A percentile compares a stretch with the other conserved stretches of the same genome.
Evolutionary conservation across 2,797 vertebrate species (phyloP).

Genomic region (Micromesistius poutassou): DNA sequence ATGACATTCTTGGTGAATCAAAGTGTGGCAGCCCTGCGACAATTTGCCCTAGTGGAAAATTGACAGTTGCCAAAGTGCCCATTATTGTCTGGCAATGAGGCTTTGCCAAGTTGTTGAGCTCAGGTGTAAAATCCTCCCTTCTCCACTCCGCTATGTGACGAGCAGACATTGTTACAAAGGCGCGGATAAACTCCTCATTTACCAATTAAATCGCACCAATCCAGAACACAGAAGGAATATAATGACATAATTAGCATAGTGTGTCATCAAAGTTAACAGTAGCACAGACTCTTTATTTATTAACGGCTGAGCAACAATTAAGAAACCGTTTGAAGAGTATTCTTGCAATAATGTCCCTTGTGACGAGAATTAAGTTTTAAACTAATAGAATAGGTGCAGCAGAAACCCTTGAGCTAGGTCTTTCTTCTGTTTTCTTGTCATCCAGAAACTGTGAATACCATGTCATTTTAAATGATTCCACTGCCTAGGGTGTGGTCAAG

Average conservation of each 20-base stretch:
- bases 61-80: conserved; percentile 62
- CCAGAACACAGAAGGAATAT: not conserved
- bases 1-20: conserved; percentile 49
- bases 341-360: conserved; percentile 26
- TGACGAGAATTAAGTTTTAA: conserved; percentile 19
- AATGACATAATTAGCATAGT: not conserved
- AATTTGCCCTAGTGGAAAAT: conserved; percentile 57
- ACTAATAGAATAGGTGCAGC: conserved; percentile 41
- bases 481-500: conserved; percentile 23
- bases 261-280: conserved; percentile 7
- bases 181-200: conserved; percentile 1
- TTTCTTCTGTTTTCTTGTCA: conserved; percentile 31
- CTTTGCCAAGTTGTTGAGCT: conserved; percentile 44
- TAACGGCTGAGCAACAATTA: conserved; percentile 19
- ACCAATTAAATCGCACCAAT: conserved; percentile 2
- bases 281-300: conserved; percentile 27
- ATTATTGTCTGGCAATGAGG: conserved; percentile 59
- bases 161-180: not conserved
- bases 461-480: conserved; percentile 41
- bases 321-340: conserved; percentile 17
- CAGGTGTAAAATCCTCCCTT: conserved; percentile 6
- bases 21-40: conserved; percentile 33
- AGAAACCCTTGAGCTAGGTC: conserved; percentile 23
- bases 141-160: not conserved
- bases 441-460: conserved; percentile 57